Percentiles rank a stretch among this genome's conserved stretches.
These are phyloP conservation scores for Bombus sylvicola DNA, from an alignment of 1,140 invertebrate genomes.

Conservation along the genomic window DNA sequence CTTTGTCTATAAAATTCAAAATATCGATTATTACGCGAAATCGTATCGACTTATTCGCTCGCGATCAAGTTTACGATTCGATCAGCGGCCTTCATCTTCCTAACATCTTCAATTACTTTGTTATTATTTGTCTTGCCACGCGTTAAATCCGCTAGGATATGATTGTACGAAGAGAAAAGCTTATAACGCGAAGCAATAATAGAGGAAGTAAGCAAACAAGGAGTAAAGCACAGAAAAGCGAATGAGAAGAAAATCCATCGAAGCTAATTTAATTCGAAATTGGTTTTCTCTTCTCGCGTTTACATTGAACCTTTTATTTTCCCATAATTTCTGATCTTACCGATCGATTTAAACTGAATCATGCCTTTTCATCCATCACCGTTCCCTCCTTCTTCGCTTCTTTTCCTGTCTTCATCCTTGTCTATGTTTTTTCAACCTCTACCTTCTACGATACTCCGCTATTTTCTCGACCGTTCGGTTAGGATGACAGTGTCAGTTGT, in stretches of 20 bases:
- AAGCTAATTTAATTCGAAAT: constrained; percentile 66
- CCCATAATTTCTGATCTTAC: constrained; percentile 70
- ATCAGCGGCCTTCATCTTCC: background rate
- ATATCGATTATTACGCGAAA: background rate
- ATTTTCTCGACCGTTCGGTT: constrained; percentile 9
- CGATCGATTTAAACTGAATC: constrained; percentile 71
- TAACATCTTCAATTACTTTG: background rate
- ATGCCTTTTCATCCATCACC: constrained; percentile 21
- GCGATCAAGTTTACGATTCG: background rate
- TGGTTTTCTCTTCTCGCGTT: constrained; percentile 56
- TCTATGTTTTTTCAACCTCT: background rate
- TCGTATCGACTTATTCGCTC: no score
- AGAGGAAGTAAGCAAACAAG: background rate
- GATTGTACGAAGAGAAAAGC: no score
- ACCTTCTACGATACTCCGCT: background rate
- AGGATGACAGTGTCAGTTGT: background rate
- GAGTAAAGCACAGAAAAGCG: no score
- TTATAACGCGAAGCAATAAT: background rate
- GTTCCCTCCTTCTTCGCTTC: background rate
- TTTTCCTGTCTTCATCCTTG: background rate
- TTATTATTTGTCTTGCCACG: background rate
- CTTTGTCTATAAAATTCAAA: background rate
- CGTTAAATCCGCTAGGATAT: background rate
- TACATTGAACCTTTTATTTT: constrained; percentile 51
- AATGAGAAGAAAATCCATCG: constrained; percentile 52